Evolutionary conservation across 2,888 invertebrate species (phyloP), one percentile per base, ranked within the genome.

Genomic region (Cybosia mesomella): DNA sequence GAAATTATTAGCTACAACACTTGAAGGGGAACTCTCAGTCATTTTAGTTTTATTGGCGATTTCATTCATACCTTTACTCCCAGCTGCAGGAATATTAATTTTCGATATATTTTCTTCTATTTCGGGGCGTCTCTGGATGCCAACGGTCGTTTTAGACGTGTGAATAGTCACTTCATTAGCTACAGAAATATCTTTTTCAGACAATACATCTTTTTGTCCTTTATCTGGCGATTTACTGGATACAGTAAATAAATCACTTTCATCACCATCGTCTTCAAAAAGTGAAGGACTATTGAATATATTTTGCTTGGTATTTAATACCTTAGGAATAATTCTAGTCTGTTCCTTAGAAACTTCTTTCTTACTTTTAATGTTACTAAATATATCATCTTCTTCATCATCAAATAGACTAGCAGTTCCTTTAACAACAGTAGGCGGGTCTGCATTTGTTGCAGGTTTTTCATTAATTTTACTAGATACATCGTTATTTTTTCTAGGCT

Each of bases 251-350:
- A 88, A 67, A 61, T 71, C 71, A 66, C 28, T 68, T 10, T 85
- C 83, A 68, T 85, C 83, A 75, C 87, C 87, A 58, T 91, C 89
- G 66, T 91, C 90, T 76, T 86, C 89, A 80, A 92, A 92, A 39
- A 93, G 70, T 13, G 85, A 84, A 53, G 85, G 82, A 75, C 83
- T 86, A 70, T 77, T 78, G 11, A 81, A 73, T 11, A 68, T 18
- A 67, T 68, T 74, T n/a, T 39, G 59, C 65, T 80, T 39, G 67
- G 70, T 65, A 54, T 28, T 61, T 36, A 62, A 32, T 43, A 43
- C 28, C 54, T 71, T 68, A 66, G 64, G 54, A 15, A 18, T 54
- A 49, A 36, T 18, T 66, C 4, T 70, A 66, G 59, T 43, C n/a
- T 65, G 71, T 71, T 76, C 65, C 67, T 73, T 73, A 43, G 28